Base-by-base conservation (phyloP, 2,797 vertebrate genomes). In the Protonibea diacanthus region DNA sequence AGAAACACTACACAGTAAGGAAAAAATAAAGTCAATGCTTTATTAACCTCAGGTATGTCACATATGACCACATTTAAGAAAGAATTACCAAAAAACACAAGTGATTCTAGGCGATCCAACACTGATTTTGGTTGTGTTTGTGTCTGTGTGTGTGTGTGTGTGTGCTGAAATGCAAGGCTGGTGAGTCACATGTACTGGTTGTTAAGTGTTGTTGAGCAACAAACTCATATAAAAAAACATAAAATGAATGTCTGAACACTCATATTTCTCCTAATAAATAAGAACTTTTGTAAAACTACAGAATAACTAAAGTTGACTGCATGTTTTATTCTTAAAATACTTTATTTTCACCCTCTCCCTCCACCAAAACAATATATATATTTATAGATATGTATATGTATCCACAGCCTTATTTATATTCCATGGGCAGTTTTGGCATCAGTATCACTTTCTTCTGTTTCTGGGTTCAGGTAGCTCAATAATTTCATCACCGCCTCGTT, bases 401-500 rank as follows among this genome's bases (percentile, higher is more conserved):
- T 84, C 17, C 86, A 74, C 64, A 76, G 51, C 72, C 20, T 57
- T 47, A n/a, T 83, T 75, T 90, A 89, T 70, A 88, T 96, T 93
- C 96, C 96, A 89, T 94, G 93, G 25, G 92, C 94, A 71, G 93
- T 88, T 93, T 97, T 96, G 67, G 87, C 88, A 21, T 95, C 89
- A 59, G 92, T 42, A 20, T 83, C 86, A 4, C 92, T 95, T 71
- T 96, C 96, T 64, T 95, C 94, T 74, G 94, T 95, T 87, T 97
- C 97, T 70, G 97, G 97, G 73, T 96, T 96, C 85, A 99, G 92
- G 61, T 95, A 97, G 85, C 95, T 96, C 75, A 98, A 90, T 82
- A 99, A 91, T 88, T 97, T 97, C 88, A 97, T 95, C 89, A 98
- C 89, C 14, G 94, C 95, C 79, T 97, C 96, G 67, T 97, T 96